phyloP scores from a whole-genome alignment of 1,140 invertebrate genomes.

The Holotrichia oblita region DNA sequence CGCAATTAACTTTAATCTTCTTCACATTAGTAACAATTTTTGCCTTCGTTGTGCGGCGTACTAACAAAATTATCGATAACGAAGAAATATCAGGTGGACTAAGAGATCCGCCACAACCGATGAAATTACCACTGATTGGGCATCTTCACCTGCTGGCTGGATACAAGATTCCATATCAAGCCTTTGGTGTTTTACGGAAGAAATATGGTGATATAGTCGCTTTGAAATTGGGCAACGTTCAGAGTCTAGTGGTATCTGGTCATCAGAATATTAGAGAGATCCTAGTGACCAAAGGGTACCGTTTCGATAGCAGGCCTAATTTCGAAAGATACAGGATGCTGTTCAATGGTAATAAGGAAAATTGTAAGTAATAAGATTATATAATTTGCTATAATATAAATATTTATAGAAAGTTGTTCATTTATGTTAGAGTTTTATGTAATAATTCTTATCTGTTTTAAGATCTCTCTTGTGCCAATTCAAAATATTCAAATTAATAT shows the following conservation, averaged over 20 bases:
- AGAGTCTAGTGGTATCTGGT: slow-evolving; percentile 72
- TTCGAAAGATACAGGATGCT: slow-evolving; percentile 71
- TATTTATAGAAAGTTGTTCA: too few relatives aligned
- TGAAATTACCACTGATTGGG: slow-evolving; percentile 69
- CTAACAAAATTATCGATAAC: not conserved
- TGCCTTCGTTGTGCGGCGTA: not conserved
- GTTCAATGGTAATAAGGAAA: slow-evolving; percentile 73
- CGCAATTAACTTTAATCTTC: not conserved
- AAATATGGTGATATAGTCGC: slow-evolving; percentile 67
- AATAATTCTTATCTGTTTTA: too few relatives aligned
- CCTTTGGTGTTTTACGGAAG: slow-evolving; percentile 66
- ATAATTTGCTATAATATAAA: too few relatives aligned
- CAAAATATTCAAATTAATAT: too few relatives aligned
- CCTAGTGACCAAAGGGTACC: slow-evolving; percentile 67
- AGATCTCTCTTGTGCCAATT: too few relatives aligned
- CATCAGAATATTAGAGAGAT: slow-evolving; percentile 72
- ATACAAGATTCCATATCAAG: slow-evolving; percentile 72
- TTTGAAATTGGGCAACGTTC: slow-evolving; percentile 68
- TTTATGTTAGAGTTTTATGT: too few relatives aligned
- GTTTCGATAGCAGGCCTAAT: slow-evolving; percentile 74
- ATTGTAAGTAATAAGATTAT: slow-evolving; percentile 77
- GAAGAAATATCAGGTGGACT: slow-evolving; percentile 31
- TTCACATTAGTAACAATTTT: not conserved
- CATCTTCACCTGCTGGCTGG: slow-evolving; percentile 68
- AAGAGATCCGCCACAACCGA: slow-evolving; percentile 65